Conservation (phyloP, 2,888 invertebrate genomes). For the Timandra comae region DNA sequence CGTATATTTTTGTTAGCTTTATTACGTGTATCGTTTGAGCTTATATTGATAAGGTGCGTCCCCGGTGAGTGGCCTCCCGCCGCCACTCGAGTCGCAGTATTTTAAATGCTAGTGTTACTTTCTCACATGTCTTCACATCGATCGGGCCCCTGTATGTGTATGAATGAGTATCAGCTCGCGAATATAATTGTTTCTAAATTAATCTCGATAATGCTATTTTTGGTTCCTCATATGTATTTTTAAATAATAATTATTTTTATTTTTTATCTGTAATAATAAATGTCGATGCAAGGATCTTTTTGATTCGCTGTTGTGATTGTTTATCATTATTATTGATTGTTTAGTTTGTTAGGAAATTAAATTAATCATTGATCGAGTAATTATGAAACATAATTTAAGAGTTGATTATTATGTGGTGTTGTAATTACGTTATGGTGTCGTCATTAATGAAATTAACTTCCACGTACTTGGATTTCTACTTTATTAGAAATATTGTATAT, state of each 20-base stretch:
- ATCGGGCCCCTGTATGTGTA: conserved; percentile 54
- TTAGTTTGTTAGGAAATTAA: conserved; percentile 61
- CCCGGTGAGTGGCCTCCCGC: conserved; percentile 24
- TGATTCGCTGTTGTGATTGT: conserved; percentile 52
- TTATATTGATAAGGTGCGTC: conserved; percentile 41
- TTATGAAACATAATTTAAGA: conserved; percentile 67
- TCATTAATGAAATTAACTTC: conserved; percentile 73
- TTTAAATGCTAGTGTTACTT: conserved; percentile 59
- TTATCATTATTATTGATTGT: conserved; percentile 47
- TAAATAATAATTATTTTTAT: conserved; percentile 48
- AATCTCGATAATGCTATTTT: conserved; percentile 37
- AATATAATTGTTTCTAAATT: conserved; percentile 45
- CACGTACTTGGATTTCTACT: conserved; percentile 71
- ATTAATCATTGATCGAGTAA: conserved; percentile 64
- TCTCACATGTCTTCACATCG: too few species aligned
- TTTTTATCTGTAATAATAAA: conserved; percentile 36
- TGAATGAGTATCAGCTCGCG: conserved; percentile 49
- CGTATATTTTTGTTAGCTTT: conserved; percentile 73
- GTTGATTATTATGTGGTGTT: conserved; percentile 62
- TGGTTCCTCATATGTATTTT: conserved; percentile 46
- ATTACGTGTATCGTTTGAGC: conserved; percentile 61
- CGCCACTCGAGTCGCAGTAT: conserved; percentile 47
- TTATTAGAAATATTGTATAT: conserved; percentile 69
- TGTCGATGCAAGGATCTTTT: conserved; percentile 43
- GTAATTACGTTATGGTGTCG: conserved; percentile 65